Percentiles rank a stretch among this genome's conserved stretches.
Conservation (phyloP, 2,797 vertebrate species). For the Betta splendens region DNA sequence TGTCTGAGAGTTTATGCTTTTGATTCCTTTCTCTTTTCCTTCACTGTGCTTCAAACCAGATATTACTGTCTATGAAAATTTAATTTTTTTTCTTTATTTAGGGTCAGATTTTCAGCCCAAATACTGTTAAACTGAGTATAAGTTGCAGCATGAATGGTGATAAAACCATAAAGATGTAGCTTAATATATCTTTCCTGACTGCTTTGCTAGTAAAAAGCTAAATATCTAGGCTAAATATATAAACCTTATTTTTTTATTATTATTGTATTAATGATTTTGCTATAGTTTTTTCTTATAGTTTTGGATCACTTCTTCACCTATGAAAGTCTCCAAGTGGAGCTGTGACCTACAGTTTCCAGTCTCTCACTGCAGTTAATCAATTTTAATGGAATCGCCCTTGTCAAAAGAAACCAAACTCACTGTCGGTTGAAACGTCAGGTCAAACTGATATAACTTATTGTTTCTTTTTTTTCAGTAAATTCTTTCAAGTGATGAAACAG, state of each 20-base stretch:
- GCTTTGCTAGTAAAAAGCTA: too few relatives aligned
- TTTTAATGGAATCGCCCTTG: slow-evolving; percentile 16
- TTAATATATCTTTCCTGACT: background rate
- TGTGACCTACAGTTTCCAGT: slow-evolving; percentile 25
- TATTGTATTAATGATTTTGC: too few relatives aligned
- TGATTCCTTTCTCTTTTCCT: slow-evolving; percentile 80
- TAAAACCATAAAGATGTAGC: background rate
- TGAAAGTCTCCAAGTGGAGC: slow-evolving; percentile 3
- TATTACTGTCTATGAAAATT: background rate
- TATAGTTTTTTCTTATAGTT: slow-evolving; percentile 8
- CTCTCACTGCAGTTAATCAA: slow-evolving; percentile 28
- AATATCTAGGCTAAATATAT: too few relatives aligned
- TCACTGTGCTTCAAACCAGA: slow-evolving; percentile 91
- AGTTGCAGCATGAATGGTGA: background rate
- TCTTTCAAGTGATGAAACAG: too few relatives aligned
- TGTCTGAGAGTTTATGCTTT: slow-evolving; percentile 74
- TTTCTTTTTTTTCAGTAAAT: too few relatives aligned
- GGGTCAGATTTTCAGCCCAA: background rate
- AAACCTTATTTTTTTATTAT: too few relatives aligned
- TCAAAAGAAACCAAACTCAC: slow-evolving; percentile 6
- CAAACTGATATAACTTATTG: too few relatives aligned
- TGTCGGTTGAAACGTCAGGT: too few relatives aligned
- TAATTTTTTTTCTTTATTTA: background rate
- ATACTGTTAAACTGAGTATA: background rate
- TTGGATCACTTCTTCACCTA: slow-evolving; percentile 7